Conservation (phyloP, 2,113 vertebrate genomes). For the Labeo rohita region DNA sequence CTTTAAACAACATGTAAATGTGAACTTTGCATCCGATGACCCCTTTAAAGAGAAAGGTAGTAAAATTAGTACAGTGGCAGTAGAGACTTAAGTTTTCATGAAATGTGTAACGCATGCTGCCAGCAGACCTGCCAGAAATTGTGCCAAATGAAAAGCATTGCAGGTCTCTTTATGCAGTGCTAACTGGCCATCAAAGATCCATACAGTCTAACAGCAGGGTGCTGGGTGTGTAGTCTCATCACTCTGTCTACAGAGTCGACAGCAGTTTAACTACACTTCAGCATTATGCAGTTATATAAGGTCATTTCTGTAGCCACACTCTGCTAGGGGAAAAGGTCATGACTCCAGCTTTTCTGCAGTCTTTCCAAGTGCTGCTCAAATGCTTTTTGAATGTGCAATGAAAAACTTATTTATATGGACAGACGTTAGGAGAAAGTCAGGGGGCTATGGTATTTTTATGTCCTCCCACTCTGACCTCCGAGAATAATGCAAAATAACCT, state of each 20-base stretch:
- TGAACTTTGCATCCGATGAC: too few species aligned
- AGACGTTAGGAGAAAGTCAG: neutral
- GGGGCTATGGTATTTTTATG: neutral
- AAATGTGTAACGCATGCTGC: neutral
- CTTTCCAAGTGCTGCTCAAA: neutral
- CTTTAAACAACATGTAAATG: too few species aligned
- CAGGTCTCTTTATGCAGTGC: constrained; percentile 4
- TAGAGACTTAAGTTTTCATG: neutral
- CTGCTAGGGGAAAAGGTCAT: constrained; percentile 1
- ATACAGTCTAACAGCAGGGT: constrained; percentile 4
- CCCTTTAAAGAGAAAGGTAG: neutral
- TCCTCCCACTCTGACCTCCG: neutral
- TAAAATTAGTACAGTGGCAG: neutral
- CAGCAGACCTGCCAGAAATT: neutral
- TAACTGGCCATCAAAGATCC: constrained; percentile 19
- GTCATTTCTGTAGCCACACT: neutral
- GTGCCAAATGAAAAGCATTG: constrained; percentile 6
- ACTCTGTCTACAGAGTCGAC: neutral
- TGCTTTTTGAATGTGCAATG: neutral
- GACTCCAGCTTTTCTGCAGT: neutral
- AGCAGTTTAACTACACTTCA: neutral
- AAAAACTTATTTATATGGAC: neutral
- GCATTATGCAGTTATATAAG: constrained; percentile 10
- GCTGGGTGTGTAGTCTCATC: neutral
- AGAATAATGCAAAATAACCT: neutral